Percentiles rank a stretch among this genome's conserved stretches.
Evolutionary conservation across 2,113 vertebrate genomes (phyloP).

Genomic region (Sebastes schlegelii): DNA sequence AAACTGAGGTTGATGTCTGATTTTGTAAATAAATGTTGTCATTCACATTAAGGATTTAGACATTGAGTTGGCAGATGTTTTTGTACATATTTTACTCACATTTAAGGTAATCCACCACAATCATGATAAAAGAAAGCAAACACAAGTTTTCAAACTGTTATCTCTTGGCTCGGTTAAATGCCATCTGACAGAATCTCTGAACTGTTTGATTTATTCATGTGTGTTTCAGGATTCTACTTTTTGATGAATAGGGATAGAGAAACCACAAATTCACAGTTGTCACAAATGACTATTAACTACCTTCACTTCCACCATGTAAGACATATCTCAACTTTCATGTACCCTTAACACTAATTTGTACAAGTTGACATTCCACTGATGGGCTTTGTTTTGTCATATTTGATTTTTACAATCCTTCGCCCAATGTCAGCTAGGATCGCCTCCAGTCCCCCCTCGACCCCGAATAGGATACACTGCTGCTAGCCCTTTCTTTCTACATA

Average conservation of each 20-base stretch:
- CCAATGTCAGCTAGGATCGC: too few relatives aligned
- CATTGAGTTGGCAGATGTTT: neutral
- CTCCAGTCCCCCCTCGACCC: too few relatives aligned
- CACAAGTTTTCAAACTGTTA: neutral
- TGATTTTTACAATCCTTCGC: too few relatives aligned
- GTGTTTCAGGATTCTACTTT: constrained; percentile 17
- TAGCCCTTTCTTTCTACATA: too few relatives aligned
- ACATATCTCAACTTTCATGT: neutral
- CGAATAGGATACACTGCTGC: too few relatives aligned
- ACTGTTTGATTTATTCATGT: constrained; percentile 57
- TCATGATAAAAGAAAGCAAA: neutral
- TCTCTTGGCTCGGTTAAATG: constrained; percentile 37
- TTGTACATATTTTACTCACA: neutral
- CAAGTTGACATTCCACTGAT: too few relatives aligned
- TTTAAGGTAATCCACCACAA: neutral
- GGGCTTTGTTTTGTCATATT: too few relatives aligned
- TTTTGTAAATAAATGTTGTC: neutral
- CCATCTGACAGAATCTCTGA: constrained; percentile 63
- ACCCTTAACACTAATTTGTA: too few relatives aligned
- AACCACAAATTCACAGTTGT: neutral
- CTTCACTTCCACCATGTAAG: neutral
- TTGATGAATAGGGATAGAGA: neutral
- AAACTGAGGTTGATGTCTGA: neutral
- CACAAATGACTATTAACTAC: neutral
- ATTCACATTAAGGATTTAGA: neutral